These are phyloP conservation scores for Tipula unca DNA, from an alignment of 2,888 invertebrate genomes.

Conservation along the genomic window DNA sequence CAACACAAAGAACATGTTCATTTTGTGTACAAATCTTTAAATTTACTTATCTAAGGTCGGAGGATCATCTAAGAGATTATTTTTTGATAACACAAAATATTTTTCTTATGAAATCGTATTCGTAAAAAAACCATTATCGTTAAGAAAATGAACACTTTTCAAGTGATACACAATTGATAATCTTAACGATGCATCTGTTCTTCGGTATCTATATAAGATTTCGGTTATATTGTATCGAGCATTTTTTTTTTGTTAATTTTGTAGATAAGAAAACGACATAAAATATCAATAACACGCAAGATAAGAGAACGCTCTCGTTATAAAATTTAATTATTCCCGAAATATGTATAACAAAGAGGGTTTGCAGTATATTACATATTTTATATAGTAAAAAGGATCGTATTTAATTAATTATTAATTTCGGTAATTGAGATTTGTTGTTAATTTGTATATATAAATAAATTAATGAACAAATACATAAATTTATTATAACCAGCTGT, in stretches of 20 bases:
- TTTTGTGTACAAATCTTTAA: background rate
- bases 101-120: background rate
- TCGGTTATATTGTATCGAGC: background rate
- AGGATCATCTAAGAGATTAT: background rate
- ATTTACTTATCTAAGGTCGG: background rate
- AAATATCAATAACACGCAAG: background rate
- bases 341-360: background rate
- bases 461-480: background rate
- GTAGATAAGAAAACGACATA: background rate
- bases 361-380: background rate
- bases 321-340: background rate
- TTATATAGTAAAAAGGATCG: background rate
- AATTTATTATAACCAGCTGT: background rate
- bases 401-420: background rate
- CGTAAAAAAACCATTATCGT: background rate
- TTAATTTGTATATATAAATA: background rate
- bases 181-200: slow-evolving; percentile 8
- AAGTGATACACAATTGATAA: background rate
- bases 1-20: background rate
- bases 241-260: background rate
- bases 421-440: background rate
- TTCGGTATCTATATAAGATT: background rate
- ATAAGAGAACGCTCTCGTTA: background rate
- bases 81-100: background rate
- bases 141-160: slow-evolving; percentile 1